Evolutionary conservation across 2,888 invertebrate genomes (phyloP).

Genomic region (Pemphredon lugubris): DNA sequence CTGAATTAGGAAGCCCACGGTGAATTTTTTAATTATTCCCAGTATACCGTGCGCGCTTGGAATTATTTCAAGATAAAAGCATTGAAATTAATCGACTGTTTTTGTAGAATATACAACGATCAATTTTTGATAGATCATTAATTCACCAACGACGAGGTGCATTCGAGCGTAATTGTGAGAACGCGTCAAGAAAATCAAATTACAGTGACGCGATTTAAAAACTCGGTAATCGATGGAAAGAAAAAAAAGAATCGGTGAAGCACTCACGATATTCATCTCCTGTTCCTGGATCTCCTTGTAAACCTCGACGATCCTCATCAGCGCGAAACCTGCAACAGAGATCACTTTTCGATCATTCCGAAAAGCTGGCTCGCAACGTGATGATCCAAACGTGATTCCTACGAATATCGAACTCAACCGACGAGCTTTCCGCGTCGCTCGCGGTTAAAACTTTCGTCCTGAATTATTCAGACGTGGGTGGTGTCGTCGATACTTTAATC

Average conservation of each 20-base stretch:
- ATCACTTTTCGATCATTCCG: constrained; percentile 56
- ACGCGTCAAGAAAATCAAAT: too few relatives aligned
- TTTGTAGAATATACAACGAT: too few relatives aligned
- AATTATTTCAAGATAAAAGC: too few relatives aligned
- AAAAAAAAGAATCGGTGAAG: background rate
- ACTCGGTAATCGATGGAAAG: too few relatives aligned
- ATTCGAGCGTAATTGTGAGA: too few relatives aligned
- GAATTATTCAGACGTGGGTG: constrained; percentile 78
- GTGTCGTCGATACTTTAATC: constrained; percentile 79
- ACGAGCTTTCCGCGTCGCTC: constrained; percentile 35
- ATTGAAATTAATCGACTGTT: too few relatives aligned
- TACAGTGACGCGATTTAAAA: too few relatives aligned
- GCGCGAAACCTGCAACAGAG: constrained; percentile 89
- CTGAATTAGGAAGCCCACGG: too few relatives aligned
- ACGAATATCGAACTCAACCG: constrained; percentile 42
- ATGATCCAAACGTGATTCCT: constrained; percentile 7
- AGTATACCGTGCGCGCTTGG: too few relatives aligned
- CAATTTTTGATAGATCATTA: too few relatives aligned
- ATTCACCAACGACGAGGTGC: too few relatives aligned
- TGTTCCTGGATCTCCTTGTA: constrained; percentile 97
- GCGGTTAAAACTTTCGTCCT: constrained; percentile 75
- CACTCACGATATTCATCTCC: constrained; percentile 96
- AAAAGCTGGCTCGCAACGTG: constrained; percentile 2
- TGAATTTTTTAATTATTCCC: too few relatives aligned
- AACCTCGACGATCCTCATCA: constrained; percentile 96